phyloP scores from a whole-genome alignment of 2,888 invertebrate species.

The Leptarthrus brevirostris region DNA sequence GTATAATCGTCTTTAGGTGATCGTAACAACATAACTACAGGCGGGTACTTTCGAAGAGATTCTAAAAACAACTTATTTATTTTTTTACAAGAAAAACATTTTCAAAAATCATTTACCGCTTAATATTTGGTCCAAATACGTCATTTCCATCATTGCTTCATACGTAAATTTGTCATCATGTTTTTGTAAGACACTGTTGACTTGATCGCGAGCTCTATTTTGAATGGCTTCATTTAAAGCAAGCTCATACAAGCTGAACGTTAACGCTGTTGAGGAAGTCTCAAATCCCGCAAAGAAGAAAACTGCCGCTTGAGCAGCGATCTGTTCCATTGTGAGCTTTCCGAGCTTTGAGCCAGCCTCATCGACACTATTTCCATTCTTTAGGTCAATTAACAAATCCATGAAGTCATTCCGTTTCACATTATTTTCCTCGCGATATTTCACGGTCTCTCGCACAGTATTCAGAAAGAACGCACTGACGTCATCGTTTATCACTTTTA shows the following conservation, averaged over 20 bases:
- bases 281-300: conserved; percentile 71
- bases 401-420: conserved; percentile 68
- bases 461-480: conserved; percentile 60
- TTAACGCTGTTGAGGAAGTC: conserved; percentile 68
- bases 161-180: conserved; percentile 66
- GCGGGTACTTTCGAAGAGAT: conserved; percentile 68
- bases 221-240: conserved; percentile 68
- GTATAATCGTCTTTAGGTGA: conserved; percentile 61
- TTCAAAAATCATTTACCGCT: conserved; percentile 60
- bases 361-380: conserved; percentile 53
- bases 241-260: conserved; percentile 68
- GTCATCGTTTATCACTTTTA: conserved; percentile 55
- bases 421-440: conserved; percentile 62
- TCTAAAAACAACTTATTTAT: conserved; percentile 59
- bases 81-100: neutral
- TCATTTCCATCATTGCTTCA: conserved; percentile 68
- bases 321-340: conserved; percentile 65
- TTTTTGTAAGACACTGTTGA: conserved; percentile 62
- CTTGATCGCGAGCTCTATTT: conserved; percentile 66
- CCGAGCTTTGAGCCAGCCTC: conserved; percentile 47
- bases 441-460: conserved; percentile 64
- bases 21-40: conserved; percentile 63
- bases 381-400: conserved; percentile 69
- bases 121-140: conserved; percentile 68
- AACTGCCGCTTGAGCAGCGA: conserved; percentile 70